These are phyloP conservation scores for Litocranius walleri DNA, from an alignment of 2,113 vertebrate species.

Conservation along the genomic window DNA sequence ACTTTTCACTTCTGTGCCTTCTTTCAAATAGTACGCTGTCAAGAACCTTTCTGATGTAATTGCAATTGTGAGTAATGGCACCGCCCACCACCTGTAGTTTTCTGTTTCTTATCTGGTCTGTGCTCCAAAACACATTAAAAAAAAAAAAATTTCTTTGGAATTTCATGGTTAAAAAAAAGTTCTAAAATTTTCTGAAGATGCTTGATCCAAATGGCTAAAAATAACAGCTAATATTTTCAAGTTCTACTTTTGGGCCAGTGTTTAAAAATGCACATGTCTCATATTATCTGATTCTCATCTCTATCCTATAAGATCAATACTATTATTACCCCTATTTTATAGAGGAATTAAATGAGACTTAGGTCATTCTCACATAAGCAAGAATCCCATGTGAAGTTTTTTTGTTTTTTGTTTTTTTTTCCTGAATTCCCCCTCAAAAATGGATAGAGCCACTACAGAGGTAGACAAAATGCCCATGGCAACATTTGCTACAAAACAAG, in stretches of 20 bases:
- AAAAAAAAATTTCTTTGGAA: neutral
- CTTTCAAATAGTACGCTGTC: slow-evolving; percentile 4
- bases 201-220: neutral
- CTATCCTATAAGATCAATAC: neutral
- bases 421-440: neutral
- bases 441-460: neutral
- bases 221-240: neutral
- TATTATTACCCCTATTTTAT: neutral
- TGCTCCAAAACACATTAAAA: neutral
- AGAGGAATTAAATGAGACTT: neutral
- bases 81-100: neutral
- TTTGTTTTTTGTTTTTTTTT: neutral
- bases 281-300: neutral
- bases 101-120: neutral
- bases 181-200: neutral
- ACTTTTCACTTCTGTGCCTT: neutral
- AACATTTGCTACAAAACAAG: neutral
- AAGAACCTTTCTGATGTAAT: slow-evolving; percentile 9
- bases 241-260: neutral
- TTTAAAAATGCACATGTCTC: neutral
- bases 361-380: neutral
- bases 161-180: neutral
- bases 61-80: neutral
- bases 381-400: neutral
- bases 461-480: neutral